Evolutionary conservation across 2,888 invertebrate genomes (phyloP), one percentile per base, ranked within the genome.

Genomic region (Epistrophella euchroma): DNA sequence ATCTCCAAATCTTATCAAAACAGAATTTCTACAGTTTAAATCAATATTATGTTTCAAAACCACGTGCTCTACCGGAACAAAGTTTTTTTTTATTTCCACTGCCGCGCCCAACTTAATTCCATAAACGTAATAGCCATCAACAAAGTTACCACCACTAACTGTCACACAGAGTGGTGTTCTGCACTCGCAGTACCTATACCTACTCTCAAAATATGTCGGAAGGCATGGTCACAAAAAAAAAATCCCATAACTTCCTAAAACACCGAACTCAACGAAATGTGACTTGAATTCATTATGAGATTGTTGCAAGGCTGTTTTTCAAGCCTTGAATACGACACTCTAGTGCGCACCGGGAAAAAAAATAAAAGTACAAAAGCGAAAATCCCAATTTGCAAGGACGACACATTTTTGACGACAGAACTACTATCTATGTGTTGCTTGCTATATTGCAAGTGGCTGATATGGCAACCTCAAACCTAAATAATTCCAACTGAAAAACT

Each of bases 241-340:
- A 86, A 86, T 86, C 82, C 73, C 77, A 86, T 86, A 86, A 86
- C 86, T 86, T 86, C 86, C 86, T 86, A 86, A 86, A 86, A 86
- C 86, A 86, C 86, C 86, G 86, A 86, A 86, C 82, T 86, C 86
- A 86, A 86, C 86, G 86, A 37, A 86, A 86, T 86, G 86, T 86
- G 86, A 86, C 86, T 86, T 86, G 86, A 82, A 86, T 86, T 52
- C 71, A 77, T 81, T 62, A 86, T 82, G 43, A 82, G 86, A 82
- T 81, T 45, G 60, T 80, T 80, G 80, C 72, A 77, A 81, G 76
- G 76, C 75, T 85, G 66, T 75, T 70, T 66, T 17, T 64, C 19
- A 47, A 70, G 73, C 64, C 77, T 80, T 76, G 64, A 74, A 45
- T 56, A 50, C 50, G 37, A 47, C 4, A 19, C 19, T 35, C 62